phyloP scores from a whole-genome alignment of 2,888 invertebrate genomes.

The Maniola hyperantus region DNA sequence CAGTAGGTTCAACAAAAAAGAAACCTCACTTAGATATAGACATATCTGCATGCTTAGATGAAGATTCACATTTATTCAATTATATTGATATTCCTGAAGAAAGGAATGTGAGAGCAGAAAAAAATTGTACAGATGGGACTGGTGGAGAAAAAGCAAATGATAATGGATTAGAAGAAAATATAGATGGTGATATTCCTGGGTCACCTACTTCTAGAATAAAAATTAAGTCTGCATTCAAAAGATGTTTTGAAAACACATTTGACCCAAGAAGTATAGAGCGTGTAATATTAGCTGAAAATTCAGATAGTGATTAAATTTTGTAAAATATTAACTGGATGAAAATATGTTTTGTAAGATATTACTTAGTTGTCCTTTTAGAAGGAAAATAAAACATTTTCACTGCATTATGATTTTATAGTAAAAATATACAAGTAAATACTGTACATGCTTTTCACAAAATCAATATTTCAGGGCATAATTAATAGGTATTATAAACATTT shows the following conservation, averaged over 20 bases:
- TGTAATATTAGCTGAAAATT: conserved; percentile 86
- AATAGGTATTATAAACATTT: conserved; percentile 36
- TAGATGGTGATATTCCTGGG: conserved; percentile 79
- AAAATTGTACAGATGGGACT: conserved; percentile 40
- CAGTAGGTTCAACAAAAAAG: conserved; percentile 56
- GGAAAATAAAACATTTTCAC: conserved; percentile 61
- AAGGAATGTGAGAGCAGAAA: conserved; percentile 27
- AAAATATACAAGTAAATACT: conserved; percentile 79
- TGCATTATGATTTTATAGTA: conserved; percentile 81
- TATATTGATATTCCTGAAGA: conserved; percentile 72
- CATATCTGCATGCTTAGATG: conserved; percentile 68
- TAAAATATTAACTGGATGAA: not conserved
- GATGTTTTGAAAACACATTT: conserved; percentile 89
- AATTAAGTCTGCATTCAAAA: conserved; percentile 85
- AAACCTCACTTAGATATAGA: conserved; percentile 68
- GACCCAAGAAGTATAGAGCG: conserved; percentile 83
- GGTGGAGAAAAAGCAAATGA: conserved; percentile 46
- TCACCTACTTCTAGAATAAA: conserved; percentile 84
- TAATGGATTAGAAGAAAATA: conserved; percentile 42
- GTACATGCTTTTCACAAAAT: conserved; percentile 74
- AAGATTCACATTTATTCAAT: conserved; percentile 77
- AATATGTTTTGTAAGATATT: conserved; percentile 3
- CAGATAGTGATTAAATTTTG: conserved; percentile 82
- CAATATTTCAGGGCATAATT: conserved; percentile 61
- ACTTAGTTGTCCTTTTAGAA: conserved; percentile 27